phyloP scores from a whole-genome alignment of 2,888 invertebrate species.

The Catotricha subobsoleta region DNA sequence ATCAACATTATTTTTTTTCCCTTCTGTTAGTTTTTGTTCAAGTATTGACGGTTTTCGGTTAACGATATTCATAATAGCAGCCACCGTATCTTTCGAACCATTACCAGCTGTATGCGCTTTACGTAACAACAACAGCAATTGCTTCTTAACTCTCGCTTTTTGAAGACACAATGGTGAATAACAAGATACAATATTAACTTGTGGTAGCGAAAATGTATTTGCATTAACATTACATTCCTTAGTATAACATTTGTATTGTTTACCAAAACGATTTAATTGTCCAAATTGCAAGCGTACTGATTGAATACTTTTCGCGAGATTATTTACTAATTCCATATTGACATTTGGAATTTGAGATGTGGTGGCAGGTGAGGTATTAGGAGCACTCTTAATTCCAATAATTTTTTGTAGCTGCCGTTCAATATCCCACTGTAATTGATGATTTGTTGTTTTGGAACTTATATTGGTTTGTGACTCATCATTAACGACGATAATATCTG shows the following conservation, averaged over 20 bases:
- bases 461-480: constrained; percentile 27
- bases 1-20: constrained; percentile 20
- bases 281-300: constrained; percentile 50
- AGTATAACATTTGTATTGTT: constrained; percentile 55
- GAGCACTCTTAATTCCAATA: background rate
- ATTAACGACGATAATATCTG: constrained; percentile 38
- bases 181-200: constrained; percentile 39
- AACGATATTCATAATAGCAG: constrained; percentile 31
- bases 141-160: constrained; percentile 49
- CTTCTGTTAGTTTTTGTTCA: constrained; percentile 48
- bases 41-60: constrained; percentile 45
- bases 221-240: constrained; percentile 42
- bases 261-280: constrained; percentile 47
- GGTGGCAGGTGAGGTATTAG: constrained; percentile 13
- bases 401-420: constrained; percentile 2
- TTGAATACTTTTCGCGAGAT: constrained; percentile 48
- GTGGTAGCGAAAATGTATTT: constrained; percentile 33
- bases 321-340: constrained; percentile 38
- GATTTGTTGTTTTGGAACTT: constrained; percentile 24
- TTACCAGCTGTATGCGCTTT: constrained; percentile 41
- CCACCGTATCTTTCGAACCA: constrained; percentile 27
- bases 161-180: constrained; percentile 70
- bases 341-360: constrained; percentile 20
- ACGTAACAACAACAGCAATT: constrained; percentile 41
- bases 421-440: background rate